A percentile compares a stretch with the other conserved stretches of the same genome.
These are phyloP conservation scores for Ceratothoa steindachneri DNA, from an alignment of 2,888 invertebrate species.

Conservation along the genomic window DNA sequence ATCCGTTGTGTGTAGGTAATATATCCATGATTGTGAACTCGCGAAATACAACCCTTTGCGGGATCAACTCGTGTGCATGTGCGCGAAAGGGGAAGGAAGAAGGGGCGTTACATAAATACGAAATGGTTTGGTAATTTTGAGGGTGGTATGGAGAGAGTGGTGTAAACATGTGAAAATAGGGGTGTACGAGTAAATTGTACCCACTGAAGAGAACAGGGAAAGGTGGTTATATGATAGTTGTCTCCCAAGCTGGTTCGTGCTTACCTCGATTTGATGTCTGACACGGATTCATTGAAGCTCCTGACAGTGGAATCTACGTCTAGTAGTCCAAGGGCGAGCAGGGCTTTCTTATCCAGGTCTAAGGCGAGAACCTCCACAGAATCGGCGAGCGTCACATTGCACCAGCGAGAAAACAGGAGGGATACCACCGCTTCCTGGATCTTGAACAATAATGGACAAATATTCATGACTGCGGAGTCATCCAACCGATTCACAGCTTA, in stretches of 20 bases:
- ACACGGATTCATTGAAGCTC: constrained; percentile 24
- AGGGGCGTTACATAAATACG: not conserved
- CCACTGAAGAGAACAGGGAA: not conserved
- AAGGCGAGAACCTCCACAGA: constrained; percentile 28
- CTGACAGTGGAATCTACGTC: constrained; percentile 24
- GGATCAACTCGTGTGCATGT: not conserved
- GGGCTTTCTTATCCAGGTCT: constrained; percentile 28
- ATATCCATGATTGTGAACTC: too few relatives aligned
- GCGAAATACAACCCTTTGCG: not conserved
- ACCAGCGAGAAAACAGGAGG: constrained; percentile 17
- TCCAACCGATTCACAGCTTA: too few relatives aligned
- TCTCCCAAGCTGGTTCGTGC: too few relatives aligned
- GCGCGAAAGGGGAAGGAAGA: not conserved
- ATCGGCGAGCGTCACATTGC: not conserved
- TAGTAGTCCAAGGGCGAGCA: constrained; percentile 23
- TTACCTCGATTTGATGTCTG: constrained; percentile 25
- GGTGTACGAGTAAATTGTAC: not conserved
- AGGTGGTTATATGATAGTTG: not conserved
- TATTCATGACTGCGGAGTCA: too few relatives aligned
- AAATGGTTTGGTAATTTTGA: not conserved
- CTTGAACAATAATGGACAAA: constrained; percentile 10
- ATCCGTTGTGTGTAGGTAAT: too few relatives aligned
- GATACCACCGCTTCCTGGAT: constrained; percentile 27
- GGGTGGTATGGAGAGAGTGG: not conserved
- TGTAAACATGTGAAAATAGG: not conserved